Percentiles rank a stretch among this genome's conserved stretches.
phyloP scores from a whole-genome alignment of 2,113 vertebrate species.

The Tenrec ecaudatus region DNA sequence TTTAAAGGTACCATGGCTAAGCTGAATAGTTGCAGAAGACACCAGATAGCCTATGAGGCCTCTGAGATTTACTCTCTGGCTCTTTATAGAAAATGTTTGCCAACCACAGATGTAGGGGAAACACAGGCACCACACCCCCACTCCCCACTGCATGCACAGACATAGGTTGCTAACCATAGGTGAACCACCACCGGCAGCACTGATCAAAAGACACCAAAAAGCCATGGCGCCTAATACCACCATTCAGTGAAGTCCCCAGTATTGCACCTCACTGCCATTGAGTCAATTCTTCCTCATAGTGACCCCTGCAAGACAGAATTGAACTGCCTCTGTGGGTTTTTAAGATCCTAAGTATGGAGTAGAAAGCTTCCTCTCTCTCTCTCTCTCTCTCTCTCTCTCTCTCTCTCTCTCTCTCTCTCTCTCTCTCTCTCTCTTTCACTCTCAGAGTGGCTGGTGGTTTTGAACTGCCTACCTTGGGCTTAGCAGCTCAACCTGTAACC shows the following conservation, averaged over 20 bases:
- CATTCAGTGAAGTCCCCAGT: no score
- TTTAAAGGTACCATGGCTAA: not conserved
- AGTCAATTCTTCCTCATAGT: no score
- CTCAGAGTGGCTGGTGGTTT: no score
- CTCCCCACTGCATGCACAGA: accelerated
- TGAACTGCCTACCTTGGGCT: no score
- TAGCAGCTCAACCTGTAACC: no score
- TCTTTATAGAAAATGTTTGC: not conserved
- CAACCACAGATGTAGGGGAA: not conserved
- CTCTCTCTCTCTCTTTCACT: no score
- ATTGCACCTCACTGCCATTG: not conserved
- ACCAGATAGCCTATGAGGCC: not conserved
- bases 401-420: no score
- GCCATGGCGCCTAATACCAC: not conserved
- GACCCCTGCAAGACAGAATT: no score
- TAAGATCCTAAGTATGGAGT: no score
- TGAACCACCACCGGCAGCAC: not conserved
- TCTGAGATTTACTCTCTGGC: not conserved
- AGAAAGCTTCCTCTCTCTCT: no score
- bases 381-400: no score
- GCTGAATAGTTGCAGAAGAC: not conserved
- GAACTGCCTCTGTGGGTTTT: no score
- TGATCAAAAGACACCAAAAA: not conserved
- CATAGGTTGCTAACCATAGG: not conserved
- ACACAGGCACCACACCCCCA: not conserved